Percentiles rank a stretch among this genome's conserved stretches.
phyloP scores from a whole-genome alignment of 2,797 vertebrate species.

The Lerista edwardsae region DNA sequence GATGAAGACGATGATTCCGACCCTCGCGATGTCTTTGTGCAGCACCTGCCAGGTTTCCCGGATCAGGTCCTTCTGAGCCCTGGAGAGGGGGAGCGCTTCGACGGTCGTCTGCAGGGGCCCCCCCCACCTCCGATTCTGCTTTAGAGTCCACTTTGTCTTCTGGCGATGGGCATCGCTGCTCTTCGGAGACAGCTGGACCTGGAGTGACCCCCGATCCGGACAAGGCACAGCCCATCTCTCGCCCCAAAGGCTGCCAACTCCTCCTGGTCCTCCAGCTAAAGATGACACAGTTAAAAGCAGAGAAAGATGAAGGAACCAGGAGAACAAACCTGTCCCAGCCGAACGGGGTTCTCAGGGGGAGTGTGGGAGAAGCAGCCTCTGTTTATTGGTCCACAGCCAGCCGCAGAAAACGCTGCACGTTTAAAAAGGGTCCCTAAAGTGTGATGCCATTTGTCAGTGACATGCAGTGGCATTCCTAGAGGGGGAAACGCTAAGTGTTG shows the following conservation, averaged over 20 bases:
- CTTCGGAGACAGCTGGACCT: not conserved
- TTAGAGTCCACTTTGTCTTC: not conserved
- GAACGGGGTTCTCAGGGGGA: not conserved
- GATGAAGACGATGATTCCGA: constrained; percentile 36
- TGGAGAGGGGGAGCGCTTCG: not conserved
- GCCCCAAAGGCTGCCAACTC: no score
- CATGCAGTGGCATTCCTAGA: no score
- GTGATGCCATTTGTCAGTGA: no score
- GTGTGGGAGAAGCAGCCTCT: not conserved
- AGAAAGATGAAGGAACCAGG: not conserved
- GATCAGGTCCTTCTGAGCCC: constrained; percentile 18
- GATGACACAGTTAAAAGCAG: no score
- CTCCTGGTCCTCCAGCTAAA: not conserved
- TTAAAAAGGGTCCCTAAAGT: not conserved
- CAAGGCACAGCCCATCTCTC: constrained; percentile 41
- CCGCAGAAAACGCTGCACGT: not conserved
- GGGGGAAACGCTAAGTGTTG: no score
- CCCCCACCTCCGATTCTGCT: rapidly evolving
- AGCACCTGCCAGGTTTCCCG: constrained; percentile 20
- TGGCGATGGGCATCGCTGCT: not conserved
- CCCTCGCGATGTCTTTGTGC: constrained; percentile 19
- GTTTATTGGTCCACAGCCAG: no score
- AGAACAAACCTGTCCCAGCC: not conserved
- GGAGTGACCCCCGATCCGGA: not conserved
- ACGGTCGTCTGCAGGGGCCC: rapidly evolving